Evolutionary conservation across 2,888 invertebrate species (phyloP), one percentile per base, ranked within the genome.

Genomic region (Punctoribates punctum): DNA sequence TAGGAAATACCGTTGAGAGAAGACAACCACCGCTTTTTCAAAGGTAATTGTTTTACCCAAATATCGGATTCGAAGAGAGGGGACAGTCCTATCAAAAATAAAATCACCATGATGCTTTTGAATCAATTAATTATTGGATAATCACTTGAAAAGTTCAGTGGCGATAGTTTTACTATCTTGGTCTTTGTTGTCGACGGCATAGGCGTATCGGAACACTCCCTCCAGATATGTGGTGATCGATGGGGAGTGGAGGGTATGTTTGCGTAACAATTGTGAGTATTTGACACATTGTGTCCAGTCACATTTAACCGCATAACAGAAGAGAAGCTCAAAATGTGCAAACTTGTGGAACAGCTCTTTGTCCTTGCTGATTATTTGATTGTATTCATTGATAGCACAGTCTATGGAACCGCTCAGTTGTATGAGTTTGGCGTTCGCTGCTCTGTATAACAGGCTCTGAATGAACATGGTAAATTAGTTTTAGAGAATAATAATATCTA

Each of bases 1-100:
- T 20, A 27, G 27, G 25, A 76, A 73, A 29, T 73, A 76, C 60
- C 60, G 0, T 13, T 73, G 25, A 13, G 76, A 76, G 42, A 73
- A 73, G 29, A 76, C 73, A 20, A 76, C 72, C 23, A 73, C 76
- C 9, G 76, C 73, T 42, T 76, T 76, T 38, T 76, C 76, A 23
- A 76, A 57, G 23, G 76, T 76, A 38, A 73, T 73, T 17, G 73
- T 73, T 73, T 76, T 76, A n/a, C 76, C 76, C 27, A 76, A 46
- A 60, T 76, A 76, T 20, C 76, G 73, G 13, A 76, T 73, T 20
- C 73, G 72, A 15, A 73, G 57, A 2, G 73, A 73, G 2, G 76
- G 76, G 3, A 76, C 76, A 46, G 54, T 62, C n/a, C 70, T 70
- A 3, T 13, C 1, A 34, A 13, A 9, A 9, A 17, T 23, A 60